These are phyloP conservation scores for Pithecia hirsuta DNA, from an alignment of 2,797 vertebrate genomes.

Conservation along the genomic window DNA sequence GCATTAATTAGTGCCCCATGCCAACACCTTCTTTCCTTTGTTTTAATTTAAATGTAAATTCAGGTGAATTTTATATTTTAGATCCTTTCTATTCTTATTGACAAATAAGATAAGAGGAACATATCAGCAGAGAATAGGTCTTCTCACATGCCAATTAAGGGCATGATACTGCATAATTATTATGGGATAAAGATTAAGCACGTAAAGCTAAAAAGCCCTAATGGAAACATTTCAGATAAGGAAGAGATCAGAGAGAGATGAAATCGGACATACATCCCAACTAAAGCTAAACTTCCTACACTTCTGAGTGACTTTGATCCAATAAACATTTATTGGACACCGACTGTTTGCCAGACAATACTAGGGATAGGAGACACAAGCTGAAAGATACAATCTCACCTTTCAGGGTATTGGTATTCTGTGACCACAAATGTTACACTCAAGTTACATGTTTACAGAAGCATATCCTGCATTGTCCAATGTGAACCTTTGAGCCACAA, in stretches of 20 bases:
- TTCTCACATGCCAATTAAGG: slow-evolving; percentile 43
- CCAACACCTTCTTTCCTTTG: slow-evolving; percentile 43
- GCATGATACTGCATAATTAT: slow-evolving; percentile 71
- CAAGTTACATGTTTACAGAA: neutral
- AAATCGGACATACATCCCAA: neutral
- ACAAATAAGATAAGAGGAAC: slow-evolving; percentile 75
- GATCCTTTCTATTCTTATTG: slow-evolving; percentile 59
- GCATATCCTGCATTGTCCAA: neutral
- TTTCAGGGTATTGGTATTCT: neutral
- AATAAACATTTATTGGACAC: neutral
- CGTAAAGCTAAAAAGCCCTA: slow-evolving; percentile 58
- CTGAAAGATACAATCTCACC: neutral
- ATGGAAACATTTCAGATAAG: slow-evolving; percentile 49
- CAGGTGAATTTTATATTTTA: slow-evolving; percentile 57
- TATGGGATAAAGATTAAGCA: slow-evolving; percentile 70
- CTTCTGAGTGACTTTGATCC: neutral
- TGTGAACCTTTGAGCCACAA: neutral
- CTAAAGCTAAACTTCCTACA: neutral
- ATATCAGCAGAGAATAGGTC: slow-evolving; percentile 48
- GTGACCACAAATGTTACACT: neutral
- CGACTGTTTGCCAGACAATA: neutral
- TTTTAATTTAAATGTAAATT: slow-evolving; percentile 81
- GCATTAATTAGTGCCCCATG: slow-evolving; percentile 67
- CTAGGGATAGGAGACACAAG: neutral
- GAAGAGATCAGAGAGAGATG: neutral